Percentiles rank a stretch among this genome's conserved stretches.
These are phyloP conservation scores for Cisticola juncidis DNA, from an alignment of 2,113 vertebrate species.

Conservation along the genomic window DNA sequence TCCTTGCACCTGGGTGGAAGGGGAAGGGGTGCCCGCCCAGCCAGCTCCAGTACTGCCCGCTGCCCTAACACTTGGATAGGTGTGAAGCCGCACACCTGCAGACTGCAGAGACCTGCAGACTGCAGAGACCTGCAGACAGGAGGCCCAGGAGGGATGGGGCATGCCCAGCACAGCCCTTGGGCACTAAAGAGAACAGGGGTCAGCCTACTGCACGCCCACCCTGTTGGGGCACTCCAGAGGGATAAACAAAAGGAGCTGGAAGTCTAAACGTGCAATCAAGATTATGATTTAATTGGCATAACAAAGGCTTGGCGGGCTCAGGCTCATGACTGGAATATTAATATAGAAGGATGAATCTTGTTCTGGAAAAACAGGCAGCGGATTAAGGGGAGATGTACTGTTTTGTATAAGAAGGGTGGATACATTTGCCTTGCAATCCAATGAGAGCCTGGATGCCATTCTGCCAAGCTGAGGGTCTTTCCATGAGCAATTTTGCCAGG, in stretches of 20 bases:
- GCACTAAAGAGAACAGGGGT: background rate
- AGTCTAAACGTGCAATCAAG: background rate
- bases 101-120: background rate
- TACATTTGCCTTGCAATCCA: background rate
- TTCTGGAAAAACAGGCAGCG: background rate
- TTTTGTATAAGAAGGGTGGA: background rate
- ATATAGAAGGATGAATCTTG: background rate
- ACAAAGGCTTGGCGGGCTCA: constrained; percentile 30
- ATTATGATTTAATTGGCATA: constrained; percentile 37
- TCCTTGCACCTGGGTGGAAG: background rate
- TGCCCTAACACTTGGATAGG: accelerated
- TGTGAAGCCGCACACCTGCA: background rate
- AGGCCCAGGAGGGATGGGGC: accelerated
- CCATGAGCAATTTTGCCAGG: accelerated
- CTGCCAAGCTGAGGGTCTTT: background rate
- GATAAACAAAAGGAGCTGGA: background rate
- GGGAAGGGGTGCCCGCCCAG: background rate
- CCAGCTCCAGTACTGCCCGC: accelerated
- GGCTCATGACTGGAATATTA: constrained; percentile 38
- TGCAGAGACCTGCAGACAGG: background rate
- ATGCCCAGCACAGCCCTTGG: background rate
- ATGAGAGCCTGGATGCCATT: background rate
- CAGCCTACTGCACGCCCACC: background rate
- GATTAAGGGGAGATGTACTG: background rate
- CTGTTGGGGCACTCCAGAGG: accelerated